phyloP scores from a whole-genome alignment of 1,140 invertebrate species.

The Mactra quadrangularis region DNA sequence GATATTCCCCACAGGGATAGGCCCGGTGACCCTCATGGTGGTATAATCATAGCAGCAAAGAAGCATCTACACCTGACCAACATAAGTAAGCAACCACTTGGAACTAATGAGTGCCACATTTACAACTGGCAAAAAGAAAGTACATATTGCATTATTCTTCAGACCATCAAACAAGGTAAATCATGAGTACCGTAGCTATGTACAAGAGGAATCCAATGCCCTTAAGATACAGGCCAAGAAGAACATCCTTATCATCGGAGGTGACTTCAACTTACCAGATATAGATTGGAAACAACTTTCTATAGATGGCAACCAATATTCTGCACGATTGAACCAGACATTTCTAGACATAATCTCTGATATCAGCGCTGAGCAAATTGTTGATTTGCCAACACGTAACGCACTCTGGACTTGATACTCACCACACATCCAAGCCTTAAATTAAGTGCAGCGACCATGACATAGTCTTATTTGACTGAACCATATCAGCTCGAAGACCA shows the following conservation, averaged over 20 bases:
- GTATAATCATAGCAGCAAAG: no score
- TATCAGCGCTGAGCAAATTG: neutral
- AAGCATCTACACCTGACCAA: no score
- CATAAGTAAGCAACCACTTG: no score
- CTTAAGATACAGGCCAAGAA: neutral
- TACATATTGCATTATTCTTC: neutral
- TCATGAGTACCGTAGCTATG: neutral
- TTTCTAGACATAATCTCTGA: constrained; percentile 7
- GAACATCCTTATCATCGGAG: neutral
- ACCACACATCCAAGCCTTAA: neutral
- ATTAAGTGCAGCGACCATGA: constrained; percentile 17
- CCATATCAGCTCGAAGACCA: neutral
- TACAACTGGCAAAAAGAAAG: no score
- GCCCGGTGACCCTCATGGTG: neutral
- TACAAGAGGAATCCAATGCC: neutral
- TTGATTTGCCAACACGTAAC: constrained; percentile 2
- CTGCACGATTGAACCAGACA: neutral
- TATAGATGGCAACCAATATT: neutral
- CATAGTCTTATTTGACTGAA: neutral
- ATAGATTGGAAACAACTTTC: neutral
- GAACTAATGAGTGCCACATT: no score
- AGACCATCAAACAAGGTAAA: neutral
- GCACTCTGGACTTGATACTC: constrained; percentile 9
- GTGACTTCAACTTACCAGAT: constrained; percentile 9
- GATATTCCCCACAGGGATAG: neutral